Percentiles rank a stretch among this genome's conserved stretches.
phyloP scores from a whole-genome alignment of 2,113 vertebrate species.

The Telmatochromis sp. region DNA sequence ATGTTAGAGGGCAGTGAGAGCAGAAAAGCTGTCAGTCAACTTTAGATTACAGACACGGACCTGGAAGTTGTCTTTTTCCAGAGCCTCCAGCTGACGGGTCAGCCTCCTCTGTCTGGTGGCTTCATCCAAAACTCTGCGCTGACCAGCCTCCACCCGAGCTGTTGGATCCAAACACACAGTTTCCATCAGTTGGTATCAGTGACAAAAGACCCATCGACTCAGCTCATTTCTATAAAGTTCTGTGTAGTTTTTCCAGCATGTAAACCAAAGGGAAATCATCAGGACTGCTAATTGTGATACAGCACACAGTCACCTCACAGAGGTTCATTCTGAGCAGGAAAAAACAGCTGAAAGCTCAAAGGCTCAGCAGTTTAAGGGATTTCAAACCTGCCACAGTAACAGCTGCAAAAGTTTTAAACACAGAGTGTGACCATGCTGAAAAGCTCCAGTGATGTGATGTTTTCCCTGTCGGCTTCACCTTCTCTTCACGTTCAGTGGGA shows the following conservation, averaged over 20 bases:
- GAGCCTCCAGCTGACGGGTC: slow-evolving; percentile 81
- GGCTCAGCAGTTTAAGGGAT: neutral
- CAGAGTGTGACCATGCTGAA: neutral
- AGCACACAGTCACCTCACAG: neutral
- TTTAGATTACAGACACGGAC: neutral
- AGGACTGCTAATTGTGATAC: neutral
- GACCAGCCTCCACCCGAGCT: slow-evolving; percentile 75
- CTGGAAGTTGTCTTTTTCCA: slow-evolving; percentile 89
- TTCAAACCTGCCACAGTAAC: neutral
- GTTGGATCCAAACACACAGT: neutral
- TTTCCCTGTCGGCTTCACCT: neutral
- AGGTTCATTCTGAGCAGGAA: neutral
- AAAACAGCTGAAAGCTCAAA: neutral
- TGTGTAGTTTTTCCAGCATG: neutral
- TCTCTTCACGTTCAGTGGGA: neutral
- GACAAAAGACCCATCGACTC: neutral
- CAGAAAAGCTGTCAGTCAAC: neutral
- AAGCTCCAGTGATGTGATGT: neutral
- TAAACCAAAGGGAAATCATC: neutral
- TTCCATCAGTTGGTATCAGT: neutral
- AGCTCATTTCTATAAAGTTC: neutral
- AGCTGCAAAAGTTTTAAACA: neutral
- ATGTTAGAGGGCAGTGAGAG: neutral
- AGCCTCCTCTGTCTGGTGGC: slow-evolving; percentile 79
- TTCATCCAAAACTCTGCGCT: slow-evolving; percentile 80